Conservation (phyloP, 2,113 vertebrate species). For the Carassius gibelio region DNA sequence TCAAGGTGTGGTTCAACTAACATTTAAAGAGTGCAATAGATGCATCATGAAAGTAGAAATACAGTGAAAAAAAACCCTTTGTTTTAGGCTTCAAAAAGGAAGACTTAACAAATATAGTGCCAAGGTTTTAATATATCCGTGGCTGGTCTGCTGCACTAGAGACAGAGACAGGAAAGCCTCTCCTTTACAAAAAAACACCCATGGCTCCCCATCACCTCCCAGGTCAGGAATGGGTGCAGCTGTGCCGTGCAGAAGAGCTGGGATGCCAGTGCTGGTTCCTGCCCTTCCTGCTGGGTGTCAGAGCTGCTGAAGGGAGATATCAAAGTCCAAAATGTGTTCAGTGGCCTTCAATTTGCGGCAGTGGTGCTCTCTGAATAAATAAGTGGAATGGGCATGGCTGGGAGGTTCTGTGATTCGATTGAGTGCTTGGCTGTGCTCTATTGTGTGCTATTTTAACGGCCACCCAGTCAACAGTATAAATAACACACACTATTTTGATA, state of each 20-base stretch:
- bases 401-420: neutral
- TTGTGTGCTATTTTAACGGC: constrained; percentile 41
- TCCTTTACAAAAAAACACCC: constrained; percentile 24
- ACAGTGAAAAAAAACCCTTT: neutral
- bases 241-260: neutral
- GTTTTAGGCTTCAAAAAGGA: neutral
- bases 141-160: constrained; percentile 26
- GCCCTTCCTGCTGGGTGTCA: constrained; percentile 53
- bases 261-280: neutral
- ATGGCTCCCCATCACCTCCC: constrained; percentile 37
- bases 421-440: constrained; percentile 26
- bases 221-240: constrained; percentile 29
- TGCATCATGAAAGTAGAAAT: neutral
- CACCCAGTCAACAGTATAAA: constrained; percentile 28
- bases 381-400: constrained; percentile 21
- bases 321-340: constrained; percentile 55
- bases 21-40: too few species aligned
- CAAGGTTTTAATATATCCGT: constrained; percentile 1
- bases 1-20: too few species aligned
- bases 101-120: neutral
- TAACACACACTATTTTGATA: constrained; percentile 32
- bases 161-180: constrained; percentile 39
- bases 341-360: constrained; percentile 50
- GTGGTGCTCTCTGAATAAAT: constrained; percentile 39
- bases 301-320: constrained; percentile 49